Percentiles rank a stretch among this genome's conserved stretches.
Evolutionary conservation across 2,888 invertebrate genomes (phyloP).

Genomic region (Pachydiplax longipennis): DNA sequence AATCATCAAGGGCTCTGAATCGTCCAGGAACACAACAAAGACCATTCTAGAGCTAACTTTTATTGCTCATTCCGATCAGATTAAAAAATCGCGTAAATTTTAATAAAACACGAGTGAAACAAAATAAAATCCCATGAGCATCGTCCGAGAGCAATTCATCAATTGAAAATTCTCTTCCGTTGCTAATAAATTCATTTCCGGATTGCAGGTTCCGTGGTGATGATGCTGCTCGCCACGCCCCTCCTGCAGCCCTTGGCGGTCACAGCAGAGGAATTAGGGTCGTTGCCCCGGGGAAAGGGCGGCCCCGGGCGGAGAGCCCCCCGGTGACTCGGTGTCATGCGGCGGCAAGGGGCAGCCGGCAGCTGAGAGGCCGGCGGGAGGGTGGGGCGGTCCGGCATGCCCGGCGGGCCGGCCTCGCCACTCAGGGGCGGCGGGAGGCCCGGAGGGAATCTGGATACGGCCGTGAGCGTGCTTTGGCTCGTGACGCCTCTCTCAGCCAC

Average conservation of each 20-base stretch:
- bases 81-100: too few species aligned
- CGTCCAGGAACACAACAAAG: too few species aligned
- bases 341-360: neutral
- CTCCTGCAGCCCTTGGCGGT: neutral
- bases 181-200: too few species aligned
- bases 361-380: conserved; percentile 39
- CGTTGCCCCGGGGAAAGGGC: neutral
- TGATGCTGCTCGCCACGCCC: neutral
- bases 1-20: too few species aligned
- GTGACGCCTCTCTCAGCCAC: conserved; percentile 68
- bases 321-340: conserved; percentile 38
- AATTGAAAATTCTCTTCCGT: neutral
- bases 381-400: conserved; percentile 8
- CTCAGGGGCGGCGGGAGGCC: conserved; percentile 6
- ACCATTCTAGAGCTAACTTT: too few species aligned
- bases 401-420: conserved; percentile 11
- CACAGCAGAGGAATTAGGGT: neutral
- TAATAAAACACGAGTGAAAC: neutral
- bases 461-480: conserved; percentile 52
- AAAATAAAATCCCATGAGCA: neutral
- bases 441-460: conserved; percentile 49
- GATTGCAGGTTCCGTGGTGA: neutral
- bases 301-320: neutral
- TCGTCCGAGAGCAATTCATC: neutral
- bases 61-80: too few species aligned